phyloP scores from a whole-genome alignment of 2,888 invertebrate species.

The Patella ulyssiponensis region DNA sequence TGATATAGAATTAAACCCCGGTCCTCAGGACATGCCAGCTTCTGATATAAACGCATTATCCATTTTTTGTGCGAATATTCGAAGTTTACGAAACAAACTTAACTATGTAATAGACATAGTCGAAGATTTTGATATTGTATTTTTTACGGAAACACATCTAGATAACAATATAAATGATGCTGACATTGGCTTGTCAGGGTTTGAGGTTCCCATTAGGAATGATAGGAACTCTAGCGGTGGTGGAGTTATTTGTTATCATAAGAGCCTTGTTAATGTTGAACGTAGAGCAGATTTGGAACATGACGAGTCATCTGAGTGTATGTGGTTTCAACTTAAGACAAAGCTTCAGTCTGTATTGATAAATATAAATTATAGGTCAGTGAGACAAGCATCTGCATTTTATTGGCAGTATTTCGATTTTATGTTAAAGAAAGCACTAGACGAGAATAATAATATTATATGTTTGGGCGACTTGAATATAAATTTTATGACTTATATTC shows the following conservation, averaged over 20 bases:
- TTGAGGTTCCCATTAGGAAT: background rate
- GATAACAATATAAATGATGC: background rate
- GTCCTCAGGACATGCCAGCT: background rate
- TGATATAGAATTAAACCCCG: background rate
- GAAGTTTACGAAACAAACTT: background rate
- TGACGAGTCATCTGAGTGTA: too few species aligned
- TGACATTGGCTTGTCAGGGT: background rate
- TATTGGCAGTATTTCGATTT: too few species aligned
- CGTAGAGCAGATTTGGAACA: too few species aligned
- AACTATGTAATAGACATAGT: background rate
- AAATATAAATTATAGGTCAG: too few species aligned
- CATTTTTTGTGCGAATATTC: background rate
- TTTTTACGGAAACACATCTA: background rate
- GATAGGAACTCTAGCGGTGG: background rate
- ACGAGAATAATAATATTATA: too few species aligned
- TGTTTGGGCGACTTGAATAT: too few species aligned
- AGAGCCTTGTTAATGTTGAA: too few species aligned
- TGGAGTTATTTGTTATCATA: background rate
- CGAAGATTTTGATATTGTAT: background rate
- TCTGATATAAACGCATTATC: background rate
- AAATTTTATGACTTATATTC: too few species aligned
- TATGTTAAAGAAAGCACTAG: too few species aligned
- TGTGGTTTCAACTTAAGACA: too few species aligned
- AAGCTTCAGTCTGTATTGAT: too few species aligned
- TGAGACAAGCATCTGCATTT: too few species aligned